Evolutionary conservation across 92 coral and sea anemone species (phyloP).

Genomic region (Heliopora coerulea): DNA sequence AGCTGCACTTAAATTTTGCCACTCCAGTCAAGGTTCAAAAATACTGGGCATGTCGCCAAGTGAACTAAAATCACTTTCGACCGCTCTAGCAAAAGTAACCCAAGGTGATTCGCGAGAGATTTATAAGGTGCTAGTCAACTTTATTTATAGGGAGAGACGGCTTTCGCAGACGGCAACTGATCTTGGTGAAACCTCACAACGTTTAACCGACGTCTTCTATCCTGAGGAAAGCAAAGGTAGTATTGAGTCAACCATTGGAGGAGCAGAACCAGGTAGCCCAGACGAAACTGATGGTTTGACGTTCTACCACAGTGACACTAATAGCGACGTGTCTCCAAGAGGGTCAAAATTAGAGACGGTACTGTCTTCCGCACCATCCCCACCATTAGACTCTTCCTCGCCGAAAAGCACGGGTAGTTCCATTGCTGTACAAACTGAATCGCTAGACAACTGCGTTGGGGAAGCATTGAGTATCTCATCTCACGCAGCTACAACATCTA

Average conservation of each 20-base stretch:
- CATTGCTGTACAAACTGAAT: conserved; percentile 25
- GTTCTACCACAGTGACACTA: conserved; percentile 42
- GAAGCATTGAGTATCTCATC: not conserved
- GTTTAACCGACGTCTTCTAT: conserved; percentile 11
- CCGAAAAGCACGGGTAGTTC: conserved; percentile 34
- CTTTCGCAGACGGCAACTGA: not conserved
- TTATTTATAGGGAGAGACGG: not conserved
- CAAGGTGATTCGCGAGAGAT: conserved; percentile 32
- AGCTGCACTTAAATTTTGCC: conserved; percentile 29
- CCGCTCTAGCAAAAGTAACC: conserved; percentile 22
- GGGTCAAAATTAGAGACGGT: conserved; percentile 16
- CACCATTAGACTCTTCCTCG: conserved; percentile 34
- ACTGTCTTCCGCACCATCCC: conserved; percentile 17
- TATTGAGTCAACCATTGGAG: not conserved
- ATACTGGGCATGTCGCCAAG: conserved; percentile 9
- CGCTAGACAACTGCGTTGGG: not conserved
- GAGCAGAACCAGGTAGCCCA: not conserved
- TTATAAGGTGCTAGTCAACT: conserved; percentile 32
- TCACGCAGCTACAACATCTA: not conserved
- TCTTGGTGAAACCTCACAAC: not conserved
- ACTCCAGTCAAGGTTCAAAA: conserved; percentile 37
- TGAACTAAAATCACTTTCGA: conserved; percentile 27
- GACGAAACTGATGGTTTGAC: conserved; percentile 28
- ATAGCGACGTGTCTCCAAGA: conserved; percentile 35
- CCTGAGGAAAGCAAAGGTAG: not conserved